Evolutionary conservation across 2,797 vertebrate species (phyloP), one percentile per base, ranked within the genome.

Genomic region (Rhinella marina): DNA sequence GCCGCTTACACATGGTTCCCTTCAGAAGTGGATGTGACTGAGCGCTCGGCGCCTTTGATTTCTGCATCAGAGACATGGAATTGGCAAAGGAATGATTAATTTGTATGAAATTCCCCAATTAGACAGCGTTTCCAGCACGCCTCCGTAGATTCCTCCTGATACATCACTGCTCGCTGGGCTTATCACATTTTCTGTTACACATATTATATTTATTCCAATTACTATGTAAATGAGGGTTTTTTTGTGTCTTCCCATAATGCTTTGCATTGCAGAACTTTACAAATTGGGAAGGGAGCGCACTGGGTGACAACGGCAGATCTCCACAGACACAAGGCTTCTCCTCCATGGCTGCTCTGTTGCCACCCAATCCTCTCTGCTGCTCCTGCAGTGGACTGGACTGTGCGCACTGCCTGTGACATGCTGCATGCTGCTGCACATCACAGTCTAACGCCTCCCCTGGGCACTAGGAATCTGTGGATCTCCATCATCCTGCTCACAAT

Each of bases 1-100:
- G 72, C 72, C 0, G 41, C 48, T 0, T 52, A 16, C 75, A 54
- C 75, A 23, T 41, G 14, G 2, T n/a, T 77, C 75, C 21, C 73
- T 29, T 7, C 14, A 13, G 73, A 76, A n/a, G 48, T 13, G 7
- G n/a, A n/a, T 76, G n/a, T 32, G 10, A 50, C 16, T 41, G 27
- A 32, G 68, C 68, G 12, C 68, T 72, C 68, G 12, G 5, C 16
- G 27, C 14, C 72, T 48, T 75, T 23, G 17, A 75, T 75, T 75
- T 50, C 68, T 50, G 72, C 6, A 13, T 54, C 9, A 19, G 75
- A 25, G 54, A 77, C 75, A n/a, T 76, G 48, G n/a, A 77, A 77
- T 54, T 77, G 75, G 50, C 75, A 77, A 77, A 14, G 50, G 25
- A 77, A 77, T 54, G 7, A 77, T 25, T 76, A 50, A 76, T 76